These are phyloP conservation scores for Strix uralensis DNA, from an alignment of 2,113 vertebrate species.

Conservation along the genomic window DNA sequence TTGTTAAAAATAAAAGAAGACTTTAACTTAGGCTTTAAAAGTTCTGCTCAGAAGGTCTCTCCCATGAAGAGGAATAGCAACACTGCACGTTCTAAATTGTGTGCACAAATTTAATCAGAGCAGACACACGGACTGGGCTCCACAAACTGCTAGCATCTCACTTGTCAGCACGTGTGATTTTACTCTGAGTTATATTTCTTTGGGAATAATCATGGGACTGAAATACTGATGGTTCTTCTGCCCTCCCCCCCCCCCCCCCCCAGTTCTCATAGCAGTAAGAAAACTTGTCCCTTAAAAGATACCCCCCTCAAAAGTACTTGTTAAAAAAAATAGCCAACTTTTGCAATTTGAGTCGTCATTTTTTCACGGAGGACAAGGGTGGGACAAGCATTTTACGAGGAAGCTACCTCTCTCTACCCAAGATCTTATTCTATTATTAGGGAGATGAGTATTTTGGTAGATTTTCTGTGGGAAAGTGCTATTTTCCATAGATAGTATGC, in stretches of 20 bases:
- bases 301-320: not conserved
- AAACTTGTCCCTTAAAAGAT: not conserved
- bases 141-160: not conserved
- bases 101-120: not conserved
- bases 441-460: not conserved
- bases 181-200: not conserved
- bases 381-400: not conserved
- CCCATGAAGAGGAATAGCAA: not conserved
- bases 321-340: not conserved
- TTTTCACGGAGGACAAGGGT: not conserved
- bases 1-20: not conserved
- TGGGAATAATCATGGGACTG: not conserved
- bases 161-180: not conserved
- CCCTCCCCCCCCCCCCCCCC: rapidly evolving
- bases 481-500: not conserved
- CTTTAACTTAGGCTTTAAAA: not conserved
- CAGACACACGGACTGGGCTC: not conserved
- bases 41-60: not conserved
- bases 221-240: not conserved
- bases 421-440: not conserved
- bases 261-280: not conserved
- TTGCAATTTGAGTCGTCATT: not conserved
- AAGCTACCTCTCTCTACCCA: not conserved
- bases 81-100: not conserved
- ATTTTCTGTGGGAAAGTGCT: not conserved